Percentiles rank a stretch among this genome's conserved stretches.
These are phyloP conservation scores for Drosophila busckii DNA, from an alignment of 1,140 invertebrate species.

Conservation along the genomic window DNA sequence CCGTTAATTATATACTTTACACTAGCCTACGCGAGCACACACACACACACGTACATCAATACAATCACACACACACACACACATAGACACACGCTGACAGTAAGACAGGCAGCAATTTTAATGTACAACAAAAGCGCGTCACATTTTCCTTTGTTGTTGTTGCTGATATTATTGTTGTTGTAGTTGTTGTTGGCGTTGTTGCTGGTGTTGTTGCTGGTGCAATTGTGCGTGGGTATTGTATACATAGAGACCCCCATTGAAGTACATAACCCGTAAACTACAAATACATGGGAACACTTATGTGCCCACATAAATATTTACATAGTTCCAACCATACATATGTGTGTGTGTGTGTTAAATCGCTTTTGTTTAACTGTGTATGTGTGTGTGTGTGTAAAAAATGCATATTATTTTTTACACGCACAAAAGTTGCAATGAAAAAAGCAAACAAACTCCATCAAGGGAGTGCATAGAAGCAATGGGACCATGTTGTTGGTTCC, in stretches of 20 bases:
- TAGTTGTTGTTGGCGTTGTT: constrained; percentile 1
- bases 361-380: constrained; percentile 39
- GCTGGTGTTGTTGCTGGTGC: constrained; percentile 31
- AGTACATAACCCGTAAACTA: constrained; percentile 47
- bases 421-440: constrained; percentile 54
- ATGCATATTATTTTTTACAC: constrained; percentile 55
- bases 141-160: constrained; percentile 39
- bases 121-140: constrained; percentile 73
- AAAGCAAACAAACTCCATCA: constrained; percentile 29
- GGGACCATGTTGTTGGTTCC: background rate
- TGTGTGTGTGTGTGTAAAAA: constrained; percentile 21
- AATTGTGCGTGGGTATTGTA: constrained; percentile 39
- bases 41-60: constrained; percentile 23
- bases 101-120: constrained; percentile 61
- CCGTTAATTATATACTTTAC: constrained; percentile 73
- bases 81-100: constrained; percentile 13
- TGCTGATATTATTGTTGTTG: constrained; percentile 33
- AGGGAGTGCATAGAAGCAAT: constrained; percentile 19
- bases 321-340: constrained; percentile 1
- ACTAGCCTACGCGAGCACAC: constrained; percentile 36
- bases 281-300: constrained; percentile 22
- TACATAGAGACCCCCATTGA: constrained; percentile 57
- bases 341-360: constrained; percentile 29
- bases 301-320: constrained; percentile 21
- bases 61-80: constrained; percentile 14